These are phyloP conservation scores for Oscheius myriophilus DNA, from an alignment of 2,888 invertebrate genomes.

Conservation along the genomic window DNA sequence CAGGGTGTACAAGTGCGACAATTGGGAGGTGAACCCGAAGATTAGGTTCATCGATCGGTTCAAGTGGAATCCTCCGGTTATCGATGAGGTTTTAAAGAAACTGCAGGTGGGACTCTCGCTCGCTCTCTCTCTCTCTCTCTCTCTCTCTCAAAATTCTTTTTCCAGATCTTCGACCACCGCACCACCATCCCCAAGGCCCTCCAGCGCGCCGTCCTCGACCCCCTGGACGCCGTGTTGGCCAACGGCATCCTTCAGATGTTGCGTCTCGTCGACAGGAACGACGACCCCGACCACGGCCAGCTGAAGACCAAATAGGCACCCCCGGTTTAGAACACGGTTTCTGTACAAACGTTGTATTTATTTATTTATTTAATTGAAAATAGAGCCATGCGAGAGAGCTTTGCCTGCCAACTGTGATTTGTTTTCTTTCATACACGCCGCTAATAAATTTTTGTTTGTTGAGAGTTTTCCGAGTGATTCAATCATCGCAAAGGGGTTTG, in stretches of 20 bases:
- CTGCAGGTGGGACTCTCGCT: constrained; percentile 72
- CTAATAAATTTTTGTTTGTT: too few species aligned
- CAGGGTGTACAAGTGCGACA: constrained; percentile 84
- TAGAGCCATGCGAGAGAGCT: too few species aligned
- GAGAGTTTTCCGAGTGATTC: too few species aligned
- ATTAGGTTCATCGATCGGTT: constrained; percentile 67
- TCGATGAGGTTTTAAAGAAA: constrained; percentile 96
- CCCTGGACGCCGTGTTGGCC: constrained; percentile 89
- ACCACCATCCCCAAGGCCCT: constrained; percentile 99
- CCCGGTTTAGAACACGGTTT: too few species aligned
- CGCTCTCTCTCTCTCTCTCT: too few species aligned
- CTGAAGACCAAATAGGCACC: too few species aligned
- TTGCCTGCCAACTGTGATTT: too few species aligned
- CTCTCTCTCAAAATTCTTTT: background rate
- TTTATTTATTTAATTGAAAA: too few species aligned
- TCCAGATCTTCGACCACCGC: constrained; percentile 87
- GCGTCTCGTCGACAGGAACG: constrained; percentile 14
- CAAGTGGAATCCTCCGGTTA: constrained; percentile 89
- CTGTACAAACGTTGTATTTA: too few species aligned
- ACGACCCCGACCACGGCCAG: too few species aligned
- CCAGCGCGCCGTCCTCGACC: constrained; percentile 97
- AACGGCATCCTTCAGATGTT: constrained; percentile 28
- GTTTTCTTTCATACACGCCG: too few species aligned
- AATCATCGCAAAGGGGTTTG: too few species aligned
- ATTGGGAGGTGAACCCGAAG: constrained; percentile 93